phyloP scores from a whole-genome alignment of 2,888 invertebrate genomes.

The Notocelia uddmanniana region DNA sequence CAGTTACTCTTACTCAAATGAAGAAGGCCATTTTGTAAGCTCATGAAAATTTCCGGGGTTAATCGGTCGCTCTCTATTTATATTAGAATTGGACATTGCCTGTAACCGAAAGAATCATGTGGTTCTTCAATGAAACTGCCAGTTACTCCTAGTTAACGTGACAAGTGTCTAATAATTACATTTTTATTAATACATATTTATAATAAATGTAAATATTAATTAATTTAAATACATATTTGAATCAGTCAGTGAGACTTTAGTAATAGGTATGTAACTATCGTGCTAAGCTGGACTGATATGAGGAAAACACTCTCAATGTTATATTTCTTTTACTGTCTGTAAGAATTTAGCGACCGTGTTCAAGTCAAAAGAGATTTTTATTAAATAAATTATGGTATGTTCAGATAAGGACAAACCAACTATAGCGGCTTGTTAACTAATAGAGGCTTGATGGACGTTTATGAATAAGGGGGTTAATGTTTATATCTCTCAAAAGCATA shows the following conservation, averaged over 20 bases:
- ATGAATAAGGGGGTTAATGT: too few relatives aligned
- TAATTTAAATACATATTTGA: conserved; percentile 61
- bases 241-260: conserved; percentile 70
- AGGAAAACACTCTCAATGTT: conserved; percentile 79
- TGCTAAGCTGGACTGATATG: conserved; percentile 78
- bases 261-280: conserved; percentile 66
- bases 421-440: too few relatives aligned
- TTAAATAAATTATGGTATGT: conserved; percentile 76
- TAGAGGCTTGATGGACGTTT: too few relatives aligned
- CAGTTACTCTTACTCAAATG: too few relatives aligned
- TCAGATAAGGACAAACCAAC: too few relatives aligned
- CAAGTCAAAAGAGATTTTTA: conserved; percentile 86
- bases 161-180: conserved; percentile 34
- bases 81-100: too few relatives aligned
- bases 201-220: conserved; percentile 59
- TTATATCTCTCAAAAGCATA: too few relatives aligned
- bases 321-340: conserved; percentile 81
- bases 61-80: too few relatives aligned
- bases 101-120: background rate
- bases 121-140: conserved; percentile 1
- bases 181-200: conserved; percentile 54
- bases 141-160: conserved; percentile 42
- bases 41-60: too few relatives aligned
- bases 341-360: conserved; percentile 84
- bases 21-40: too few relatives aligned